Evolutionary conservation across 2,888 invertebrate species (phyloP).

Genomic region (Teleogryllus oceanicus): DNA sequence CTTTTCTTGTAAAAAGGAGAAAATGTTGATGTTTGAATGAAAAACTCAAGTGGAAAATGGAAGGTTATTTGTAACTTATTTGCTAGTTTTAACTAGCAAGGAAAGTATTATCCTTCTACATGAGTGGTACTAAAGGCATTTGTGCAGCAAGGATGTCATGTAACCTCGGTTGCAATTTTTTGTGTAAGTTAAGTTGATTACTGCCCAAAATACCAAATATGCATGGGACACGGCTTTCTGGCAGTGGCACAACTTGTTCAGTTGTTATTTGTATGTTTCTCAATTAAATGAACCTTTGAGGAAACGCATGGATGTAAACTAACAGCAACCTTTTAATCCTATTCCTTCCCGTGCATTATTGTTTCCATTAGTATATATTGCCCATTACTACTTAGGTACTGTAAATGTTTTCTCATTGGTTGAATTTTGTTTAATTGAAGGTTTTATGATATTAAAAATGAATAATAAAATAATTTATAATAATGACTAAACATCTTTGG

Average conservation of each 20-base stretch:
- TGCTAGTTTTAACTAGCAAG: background rate
- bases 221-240: constrained; percentile 1
- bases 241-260: constrained; percentile 18
- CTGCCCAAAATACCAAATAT: background rate
- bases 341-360: too few relatives aligned
- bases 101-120: background rate
- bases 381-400: too few relatives aligned
- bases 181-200: background rate
- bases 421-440: too few relatives aligned
- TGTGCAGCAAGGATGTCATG: background rate
- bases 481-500: too few relatives aligned
- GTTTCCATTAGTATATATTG: too few relatives aligned
- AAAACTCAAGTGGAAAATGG: background rate
- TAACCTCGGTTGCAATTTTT: background rate
- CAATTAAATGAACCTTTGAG: constrained; percentile 18
- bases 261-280: constrained; percentile 11
- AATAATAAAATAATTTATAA: too few relatives aligned
- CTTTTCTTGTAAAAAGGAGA: too few relatives aligned
- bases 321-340: too few relatives aligned
- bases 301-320: background rate
- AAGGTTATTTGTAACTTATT: background rate
- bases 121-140: background rate
- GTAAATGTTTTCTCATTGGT: too few relatives aligned
- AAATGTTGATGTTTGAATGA: too few relatives aligned
- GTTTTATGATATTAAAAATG: too few relatives aligned